Conservation (phyloP, 1,140 invertebrate species). For the Sitophilus oryzae region DNA sequence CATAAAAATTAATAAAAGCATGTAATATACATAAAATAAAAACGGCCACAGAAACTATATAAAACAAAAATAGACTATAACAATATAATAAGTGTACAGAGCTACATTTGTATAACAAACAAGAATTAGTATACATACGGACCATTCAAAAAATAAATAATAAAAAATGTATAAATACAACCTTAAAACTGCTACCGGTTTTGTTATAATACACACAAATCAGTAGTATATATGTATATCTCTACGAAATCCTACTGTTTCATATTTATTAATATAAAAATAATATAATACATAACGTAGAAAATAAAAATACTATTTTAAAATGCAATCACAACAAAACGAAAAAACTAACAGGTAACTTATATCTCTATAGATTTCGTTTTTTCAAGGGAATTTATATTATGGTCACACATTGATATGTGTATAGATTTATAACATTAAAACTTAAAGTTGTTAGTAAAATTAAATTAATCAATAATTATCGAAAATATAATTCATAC, state of each 20-base stretch:
- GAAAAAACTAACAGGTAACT: neutral
- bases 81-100: neutral
- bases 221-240: too few relatives aligned
- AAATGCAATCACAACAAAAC: neutral
- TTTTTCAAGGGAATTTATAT: neutral
- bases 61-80: neutral
- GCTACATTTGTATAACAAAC: neutral
- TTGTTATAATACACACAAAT: neutral
- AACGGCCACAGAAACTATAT: neutral
- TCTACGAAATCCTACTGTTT: too few relatives aligned
- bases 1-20: neutral
- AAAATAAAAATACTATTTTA: neutral
- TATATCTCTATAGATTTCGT: neutral
- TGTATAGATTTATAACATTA: too few relatives aligned
- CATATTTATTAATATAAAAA: neutral
- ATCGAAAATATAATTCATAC: too few relatives aligned
- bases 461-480: too few relatives aligned
- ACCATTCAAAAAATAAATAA: neutral
- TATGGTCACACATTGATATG: neutral
- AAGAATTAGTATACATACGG: neutral
- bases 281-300: neutral
- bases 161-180: neutral
- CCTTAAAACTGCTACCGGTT: neutral
- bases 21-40: neutral
- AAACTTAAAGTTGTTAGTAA: too few relatives aligned